phyloP scores from a whole-genome alignment of 2,113 vertebrate genomes.

The Cyprinus carpio region DNA sequence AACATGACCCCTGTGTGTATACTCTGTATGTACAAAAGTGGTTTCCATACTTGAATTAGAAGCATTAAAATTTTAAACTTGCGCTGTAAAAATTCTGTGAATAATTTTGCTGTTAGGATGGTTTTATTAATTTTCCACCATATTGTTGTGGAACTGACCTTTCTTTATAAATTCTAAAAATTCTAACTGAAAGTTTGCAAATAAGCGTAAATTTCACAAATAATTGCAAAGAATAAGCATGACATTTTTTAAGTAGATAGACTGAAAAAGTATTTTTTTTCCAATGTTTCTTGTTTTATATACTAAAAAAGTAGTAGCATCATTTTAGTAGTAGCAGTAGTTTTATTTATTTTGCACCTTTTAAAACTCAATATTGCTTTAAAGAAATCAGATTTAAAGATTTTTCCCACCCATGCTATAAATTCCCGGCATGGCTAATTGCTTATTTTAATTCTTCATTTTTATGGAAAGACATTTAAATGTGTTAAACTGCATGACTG shows the following conservation, averaged over 20 bases:
- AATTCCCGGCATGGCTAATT: not conserved
- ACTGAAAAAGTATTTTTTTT: too few relatives aligned
- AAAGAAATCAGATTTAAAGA: not conserved
- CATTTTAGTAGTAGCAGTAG: not conserved
- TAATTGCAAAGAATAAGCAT: too few relatives aligned
- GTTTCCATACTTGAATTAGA: not conserved
- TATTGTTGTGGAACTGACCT: too few relatives aligned
- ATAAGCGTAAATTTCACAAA: too few relatives aligned
- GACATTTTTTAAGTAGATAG: too few relatives aligned
- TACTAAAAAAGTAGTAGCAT: too few relatives aligned
- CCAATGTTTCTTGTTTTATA: too few relatives aligned
- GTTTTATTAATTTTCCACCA: too few relatives aligned
- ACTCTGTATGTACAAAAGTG: not conserved
- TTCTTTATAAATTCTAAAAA: too few relatives aligned
- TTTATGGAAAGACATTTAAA: conserved; percentile 5
- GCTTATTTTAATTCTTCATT: conserved; percentile 9
- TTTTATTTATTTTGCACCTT: not conserved
- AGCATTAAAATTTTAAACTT: not conserved
- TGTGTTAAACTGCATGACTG: conserved; percentile 1
- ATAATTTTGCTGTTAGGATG: too few relatives aligned
- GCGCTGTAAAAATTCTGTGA: too few relatives aligned
- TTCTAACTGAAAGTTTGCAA: too few relatives aligned
- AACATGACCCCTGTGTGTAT: not conserved
- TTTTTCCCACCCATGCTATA: not conserved
- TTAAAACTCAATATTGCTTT: not conserved